Conservation (phyloP, 2,113 vertebrate genomes). For the Propithecus coquereli region DNA sequence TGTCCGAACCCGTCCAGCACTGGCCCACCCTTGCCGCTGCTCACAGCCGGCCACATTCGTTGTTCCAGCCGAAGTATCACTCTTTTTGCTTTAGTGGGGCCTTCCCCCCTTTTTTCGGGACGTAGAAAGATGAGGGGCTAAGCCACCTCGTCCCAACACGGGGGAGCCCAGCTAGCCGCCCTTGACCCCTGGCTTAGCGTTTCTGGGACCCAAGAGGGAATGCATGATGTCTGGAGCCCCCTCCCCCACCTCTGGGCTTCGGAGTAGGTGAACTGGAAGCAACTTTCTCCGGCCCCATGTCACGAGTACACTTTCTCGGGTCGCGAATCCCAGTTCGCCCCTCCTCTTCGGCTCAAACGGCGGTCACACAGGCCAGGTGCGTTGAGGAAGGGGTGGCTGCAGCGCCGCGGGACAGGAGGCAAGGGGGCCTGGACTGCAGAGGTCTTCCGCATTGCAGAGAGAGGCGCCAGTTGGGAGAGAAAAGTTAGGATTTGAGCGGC, state of each 20-base stretch:
- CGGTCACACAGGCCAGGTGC: background rate
- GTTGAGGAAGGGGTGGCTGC: background rate
- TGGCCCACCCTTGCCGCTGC: background rate
- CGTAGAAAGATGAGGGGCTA: background rate
- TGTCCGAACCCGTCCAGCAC: background rate
- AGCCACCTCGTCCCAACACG: background rate
- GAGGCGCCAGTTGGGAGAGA: background rate
- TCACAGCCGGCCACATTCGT: background rate
- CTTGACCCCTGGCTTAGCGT: background rate
- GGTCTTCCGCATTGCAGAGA: background rate
- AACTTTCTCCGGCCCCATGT: background rate
- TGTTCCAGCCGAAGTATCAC: background rate
- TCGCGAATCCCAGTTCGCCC: background rate
- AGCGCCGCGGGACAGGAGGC: no score
- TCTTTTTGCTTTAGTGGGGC: background rate
- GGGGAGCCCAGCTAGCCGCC: background rate
- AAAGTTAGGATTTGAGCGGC: background rate
- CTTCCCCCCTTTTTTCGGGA: fast-evolving
- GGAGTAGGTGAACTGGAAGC: background rate
- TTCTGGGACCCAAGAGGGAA: background rate
- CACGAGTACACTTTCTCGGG: background rate
- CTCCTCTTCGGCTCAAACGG: background rate
- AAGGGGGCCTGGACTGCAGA: background rate
- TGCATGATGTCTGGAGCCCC: background rate
- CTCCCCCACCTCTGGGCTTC: background rate